phyloP scores from a whole-genome alignment of 1,140 invertebrate genomes.

The Drosophila parabipectinata region DNA sequence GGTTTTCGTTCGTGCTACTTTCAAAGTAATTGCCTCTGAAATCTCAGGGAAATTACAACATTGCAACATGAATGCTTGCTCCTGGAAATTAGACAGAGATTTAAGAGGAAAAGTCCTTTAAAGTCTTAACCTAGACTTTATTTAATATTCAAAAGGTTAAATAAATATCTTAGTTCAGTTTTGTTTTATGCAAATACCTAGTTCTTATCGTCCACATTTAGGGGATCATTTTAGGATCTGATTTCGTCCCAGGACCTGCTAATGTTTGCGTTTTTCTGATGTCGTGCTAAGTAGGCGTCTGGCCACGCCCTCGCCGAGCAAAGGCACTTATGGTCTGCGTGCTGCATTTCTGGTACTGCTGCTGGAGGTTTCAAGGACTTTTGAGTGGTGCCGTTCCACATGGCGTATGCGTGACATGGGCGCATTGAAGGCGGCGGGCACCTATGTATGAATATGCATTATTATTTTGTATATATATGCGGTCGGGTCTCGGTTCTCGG shows the following conservation, averaged over 20 bases:
- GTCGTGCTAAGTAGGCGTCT: constrained; percentile 28
- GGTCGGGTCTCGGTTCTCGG: constrained; percentile 7
- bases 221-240: constrained; percentile 27
- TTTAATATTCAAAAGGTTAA: not conserved
- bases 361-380: constrained; percentile 57
- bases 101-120: not conserved
- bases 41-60: not conserved
- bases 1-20: constrained; percentile 3
- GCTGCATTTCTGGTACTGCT: constrained; percentile 14
- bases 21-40: constrained; percentile 28
- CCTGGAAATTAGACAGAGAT: not conserved
- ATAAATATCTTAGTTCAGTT: constrained; percentile 2
- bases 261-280: constrained; percentile 27
- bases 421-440: constrained; percentile 33
- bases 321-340: constrained; percentile 34
- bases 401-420: constrained; percentile 67
- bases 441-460: constrained; percentile 60
- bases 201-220: not conserved
- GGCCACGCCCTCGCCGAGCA: constrained; percentile 30
- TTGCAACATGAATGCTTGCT: not conserved
- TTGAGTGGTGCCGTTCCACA: constrained; percentile 40
- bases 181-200: constrained; percentile 17
- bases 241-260: not conserved
- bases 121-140: not conserved
- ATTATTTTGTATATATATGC: constrained; percentile 47